Conservation (phyloP, 1,140 invertebrate species). For the Heterodera schachtii region DNA sequence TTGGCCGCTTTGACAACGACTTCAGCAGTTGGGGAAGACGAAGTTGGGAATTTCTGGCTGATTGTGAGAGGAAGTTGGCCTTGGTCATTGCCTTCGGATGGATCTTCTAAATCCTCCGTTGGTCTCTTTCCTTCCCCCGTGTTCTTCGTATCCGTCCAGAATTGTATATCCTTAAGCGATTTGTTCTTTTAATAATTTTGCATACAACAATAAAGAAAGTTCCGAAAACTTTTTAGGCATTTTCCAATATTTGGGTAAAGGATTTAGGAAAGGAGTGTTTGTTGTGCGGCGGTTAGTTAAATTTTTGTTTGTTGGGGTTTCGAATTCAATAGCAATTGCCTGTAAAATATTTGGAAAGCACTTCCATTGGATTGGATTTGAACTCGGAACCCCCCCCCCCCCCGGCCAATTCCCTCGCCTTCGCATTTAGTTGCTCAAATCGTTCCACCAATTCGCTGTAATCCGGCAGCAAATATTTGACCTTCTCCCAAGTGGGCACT, state of each 20-base stretch:
- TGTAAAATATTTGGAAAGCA: too few species aligned
- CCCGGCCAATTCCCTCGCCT: not conserved
- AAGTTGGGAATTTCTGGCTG: not conserved
- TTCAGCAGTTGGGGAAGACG: not conserved
- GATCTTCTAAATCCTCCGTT: not conserved
- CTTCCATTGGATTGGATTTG: too few species aligned
- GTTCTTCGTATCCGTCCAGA: not conserved
- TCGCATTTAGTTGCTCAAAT: not conserved
- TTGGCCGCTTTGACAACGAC: not conserved
- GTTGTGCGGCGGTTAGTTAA: too few species aligned
- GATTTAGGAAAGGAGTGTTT: too few species aligned
- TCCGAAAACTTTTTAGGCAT: too few species aligned
- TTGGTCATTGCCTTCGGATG: not conserved
- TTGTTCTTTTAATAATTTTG: too few species aligned
- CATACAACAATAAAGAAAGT: too few species aligned
- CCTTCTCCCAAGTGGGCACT: slow-evolving; percentile 18
- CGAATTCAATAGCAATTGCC: too few species aligned
- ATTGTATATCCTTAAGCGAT: not conserved
- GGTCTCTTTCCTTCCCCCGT: not conserved
- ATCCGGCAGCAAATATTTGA: not conserved
- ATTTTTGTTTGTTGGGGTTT: too few species aligned
- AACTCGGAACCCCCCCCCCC: too few species aligned
- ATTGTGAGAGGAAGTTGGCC: not conserved
- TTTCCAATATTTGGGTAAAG: too few species aligned
- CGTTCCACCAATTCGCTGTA: not conserved